Conservation (phyloP, 2,797 vertebrate species). For the Myiotriccus ornatus region DNA sequence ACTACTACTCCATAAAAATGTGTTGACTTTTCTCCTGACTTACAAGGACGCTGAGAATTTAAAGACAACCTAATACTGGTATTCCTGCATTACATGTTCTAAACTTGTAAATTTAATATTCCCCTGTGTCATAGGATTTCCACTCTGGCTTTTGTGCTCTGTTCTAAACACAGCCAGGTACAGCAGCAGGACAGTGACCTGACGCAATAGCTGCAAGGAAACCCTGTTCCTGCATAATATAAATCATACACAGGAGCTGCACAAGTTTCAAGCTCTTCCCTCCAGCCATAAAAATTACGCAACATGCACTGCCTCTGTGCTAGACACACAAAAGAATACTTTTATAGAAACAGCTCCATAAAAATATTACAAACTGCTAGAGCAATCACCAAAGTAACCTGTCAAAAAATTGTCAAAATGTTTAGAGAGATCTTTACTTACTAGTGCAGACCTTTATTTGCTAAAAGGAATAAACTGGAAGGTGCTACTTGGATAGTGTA, state of each 20-base stretch:
- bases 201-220: background rate
- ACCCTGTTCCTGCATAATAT: background rate
- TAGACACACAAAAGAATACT: slow-evolving; percentile 16
- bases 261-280: background rate
- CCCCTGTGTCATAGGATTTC: background rate
- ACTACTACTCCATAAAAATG: background rate
- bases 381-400: slow-evolving; percentile 29
- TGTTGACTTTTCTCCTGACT: background rate
- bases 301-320: background rate
- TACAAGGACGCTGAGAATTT: background rate
- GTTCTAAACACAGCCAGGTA: background rate
- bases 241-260: background rate
- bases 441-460: slow-evolving; percentile 18
- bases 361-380: slow-evolving; percentile 24
- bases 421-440: slow-evolving; percentile 19
- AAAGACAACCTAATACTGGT: background rate
- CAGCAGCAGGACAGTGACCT: background rate
- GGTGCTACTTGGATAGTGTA: background rate
- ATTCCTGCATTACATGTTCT: background rate
- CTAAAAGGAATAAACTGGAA: background rate
- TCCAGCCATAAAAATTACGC: slow-evolving; percentile 1
- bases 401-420: slow-evolving; percentile 50
- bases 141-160: background rate
- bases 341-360: background rate
- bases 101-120: background rate